Evolutionary conservation across 2,888 invertebrate genomes (phyloP), one percentile per base, ranked within the genome.

Genomic region (Teinopalpus imperialis): DNA sequence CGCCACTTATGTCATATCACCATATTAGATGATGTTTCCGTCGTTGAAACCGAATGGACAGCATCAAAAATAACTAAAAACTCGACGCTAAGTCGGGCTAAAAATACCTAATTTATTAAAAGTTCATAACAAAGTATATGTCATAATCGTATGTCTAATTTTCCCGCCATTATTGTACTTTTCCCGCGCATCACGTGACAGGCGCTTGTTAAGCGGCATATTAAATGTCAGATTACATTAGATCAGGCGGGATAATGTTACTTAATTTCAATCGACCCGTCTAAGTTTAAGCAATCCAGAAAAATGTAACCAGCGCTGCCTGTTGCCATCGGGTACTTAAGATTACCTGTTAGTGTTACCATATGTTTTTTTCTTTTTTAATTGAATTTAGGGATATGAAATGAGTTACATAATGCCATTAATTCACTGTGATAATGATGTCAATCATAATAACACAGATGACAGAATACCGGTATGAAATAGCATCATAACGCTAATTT

Each of bases 191-290:
- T 44, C 44, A 26, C 24, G 8, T 24, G 44, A 18, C 10, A 32
- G 18, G n/a, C 10, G 31, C 24, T 37, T 13, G 37, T 31, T 44
- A 31, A 44, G 23, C 32, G 6, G 26, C 13, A 18, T 37, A n/a
- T n/a, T n/a, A 13, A 26, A 32, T 12, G 37, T 32, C 44, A 12
- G 44, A 31, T 44, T 37, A 44, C 31, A 37, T 44, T 37, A 44
- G 37, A 39, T 31, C 10, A 23, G 7, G 8, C 16, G 9, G 21
- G 27, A 43, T 43, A 35, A 20, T 26, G 37, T 44, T 32, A 37
- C 44, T 20, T 26, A 5, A 44, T 37, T 32, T 20, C 26, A 30
- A 44, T 31, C 36, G 31, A 9, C 36, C 10, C 18, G 30, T 30
- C 37, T 30, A 30, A 23, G 30, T 39, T 37, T 39, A 18, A 24